Percentiles rank a stretch among this genome's conserved stretches.
These are phyloP conservation scores for Trogon melanurus DNA, from an alignment of 2,113 vertebrate species.

Conservation along the genomic window DNA sequence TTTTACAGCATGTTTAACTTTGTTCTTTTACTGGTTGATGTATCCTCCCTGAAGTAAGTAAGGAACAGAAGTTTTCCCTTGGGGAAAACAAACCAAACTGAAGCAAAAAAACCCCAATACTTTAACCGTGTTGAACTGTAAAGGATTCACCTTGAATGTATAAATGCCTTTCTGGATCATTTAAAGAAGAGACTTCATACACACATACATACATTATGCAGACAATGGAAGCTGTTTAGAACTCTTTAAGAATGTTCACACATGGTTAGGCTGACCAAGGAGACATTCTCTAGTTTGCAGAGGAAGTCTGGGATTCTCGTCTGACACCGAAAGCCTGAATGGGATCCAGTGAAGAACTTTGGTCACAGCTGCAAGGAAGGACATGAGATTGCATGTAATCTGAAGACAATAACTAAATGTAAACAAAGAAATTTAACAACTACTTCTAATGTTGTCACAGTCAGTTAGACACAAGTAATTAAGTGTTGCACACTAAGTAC, in stretches of 20 bases:
- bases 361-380: background rate
- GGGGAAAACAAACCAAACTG: background rate
- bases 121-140: background rate
- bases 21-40: background rate
- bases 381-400: background rate
- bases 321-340: background rate
- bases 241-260: background rate
- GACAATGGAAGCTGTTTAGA: background rate
- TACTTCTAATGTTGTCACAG: background rate
- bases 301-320: fast-evolving
- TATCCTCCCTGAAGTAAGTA: background rate
- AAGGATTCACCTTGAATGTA: background rate
- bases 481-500: background rate
- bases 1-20: background rate
- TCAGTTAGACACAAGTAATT: background rate
- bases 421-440: background rate
- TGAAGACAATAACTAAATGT: background rate
- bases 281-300: background rate
- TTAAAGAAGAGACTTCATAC: background rate
- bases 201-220: background rate
- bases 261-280: background rate
- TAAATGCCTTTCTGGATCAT: background rate
- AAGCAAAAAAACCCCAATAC: background rate
- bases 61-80: background rate
- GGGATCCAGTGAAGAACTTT: background rate